Evolutionary conservation across 1,140 invertebrate species (phyloP), one percentile per base, ranked within the genome.

Genomic region (Lycorma delicatula): DNA sequence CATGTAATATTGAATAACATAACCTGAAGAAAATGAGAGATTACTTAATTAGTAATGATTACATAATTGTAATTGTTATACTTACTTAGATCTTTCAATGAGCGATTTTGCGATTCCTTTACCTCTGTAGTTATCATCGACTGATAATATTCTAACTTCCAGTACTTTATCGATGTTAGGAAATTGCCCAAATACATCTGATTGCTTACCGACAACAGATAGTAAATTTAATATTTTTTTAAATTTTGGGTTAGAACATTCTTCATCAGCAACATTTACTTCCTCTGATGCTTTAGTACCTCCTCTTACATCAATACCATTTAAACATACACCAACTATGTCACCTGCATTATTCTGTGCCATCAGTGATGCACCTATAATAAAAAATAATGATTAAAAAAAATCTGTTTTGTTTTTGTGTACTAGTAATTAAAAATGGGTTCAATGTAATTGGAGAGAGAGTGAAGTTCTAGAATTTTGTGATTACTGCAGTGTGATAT

Each of bases 101-200:
- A 87, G 73, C 41, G 77, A 73, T 55, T 79, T 80, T 59, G 78
- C 84, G 6, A 87, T 76, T 4, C 84, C 83, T 59, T 77, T 73
- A 11, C 84, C 84, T 38, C 84, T 71, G 75, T 79, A 84, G 1
- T 72, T 74, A 1, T 70, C 69, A 65, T 86, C 80, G 0, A 85
- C 84, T 2, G 82, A 83, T 1, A 84, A 68, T 58, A 87, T 83
- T 62, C 80, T 78, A 27, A 84, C 65, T 54, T 84, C 81, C 59
- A 85, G 58, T 0, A 79, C 70, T 2, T 67, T 75, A 41, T 83
- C 71, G 38, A 79, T 72, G 5, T 74, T 73, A 0, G 78, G 76
- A 67, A 77, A 81, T 64, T 76, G 75, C 20, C 70, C 71, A 67
- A 78, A 78, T 0, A 80, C 68, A 59, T 78, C 74, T 0, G 77